These are phyloP conservation scores for Rynchops niger DNA, from an alignment of 2,113 vertebrate genomes.

Conservation along the genomic window DNA sequence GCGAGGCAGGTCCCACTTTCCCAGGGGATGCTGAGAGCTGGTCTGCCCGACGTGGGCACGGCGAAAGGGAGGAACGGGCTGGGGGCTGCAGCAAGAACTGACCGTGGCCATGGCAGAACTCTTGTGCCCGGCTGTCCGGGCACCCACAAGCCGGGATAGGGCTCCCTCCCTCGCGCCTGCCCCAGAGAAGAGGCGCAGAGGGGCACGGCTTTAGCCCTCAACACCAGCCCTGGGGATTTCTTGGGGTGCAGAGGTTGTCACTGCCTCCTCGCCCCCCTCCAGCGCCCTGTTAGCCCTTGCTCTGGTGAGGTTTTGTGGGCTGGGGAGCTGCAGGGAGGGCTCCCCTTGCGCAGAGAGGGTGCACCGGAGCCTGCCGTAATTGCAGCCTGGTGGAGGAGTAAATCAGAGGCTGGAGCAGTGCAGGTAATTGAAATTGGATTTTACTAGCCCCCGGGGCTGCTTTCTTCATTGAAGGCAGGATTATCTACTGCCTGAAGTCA, in stretches of 20 bases:
- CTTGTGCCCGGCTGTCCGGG: fast-evolving
- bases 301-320: neutral
- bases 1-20: neutral
- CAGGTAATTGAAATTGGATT: slow-evolving; percentile 4
- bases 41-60: fast-evolving
- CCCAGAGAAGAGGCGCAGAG: neutral
- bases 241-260: neutral
- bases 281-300: neutral
- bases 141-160: neutral
- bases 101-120: fast-evolving
- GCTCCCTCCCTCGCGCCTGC: neutral
- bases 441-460: neutral
- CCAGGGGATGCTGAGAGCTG: neutral
- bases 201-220: neutral
- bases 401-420: neutral
- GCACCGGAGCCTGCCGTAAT: neutral
- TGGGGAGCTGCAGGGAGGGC: neutral
- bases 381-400: neutral
- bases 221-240: neutral
- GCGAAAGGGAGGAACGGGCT: neutral
- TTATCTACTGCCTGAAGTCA: neutral
- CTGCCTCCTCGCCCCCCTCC: neutral
- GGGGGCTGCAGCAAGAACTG: neutral
- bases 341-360: fast-evolving
- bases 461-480: neutral